These are phyloP conservation scores for Luperina nickerlii DNA, from an alignment of 2,888 invertebrate genomes.

Conservation along the genomic window DNA sequence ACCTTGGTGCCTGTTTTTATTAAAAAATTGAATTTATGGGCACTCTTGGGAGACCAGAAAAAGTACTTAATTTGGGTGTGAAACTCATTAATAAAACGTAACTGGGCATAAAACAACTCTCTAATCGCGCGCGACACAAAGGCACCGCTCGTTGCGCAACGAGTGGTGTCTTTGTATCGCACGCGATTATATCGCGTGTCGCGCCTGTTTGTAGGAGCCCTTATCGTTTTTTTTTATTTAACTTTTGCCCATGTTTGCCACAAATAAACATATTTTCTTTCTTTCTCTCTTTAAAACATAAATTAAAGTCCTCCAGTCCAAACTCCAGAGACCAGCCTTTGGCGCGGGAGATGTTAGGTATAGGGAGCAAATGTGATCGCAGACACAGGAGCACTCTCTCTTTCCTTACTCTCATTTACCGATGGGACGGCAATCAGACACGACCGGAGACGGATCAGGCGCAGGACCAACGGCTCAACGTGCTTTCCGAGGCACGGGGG, in stretches of 20 bases:
- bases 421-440: background rate
- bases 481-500: too few relatives aligned
- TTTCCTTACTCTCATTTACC: background rate
- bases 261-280: too few relatives aligned
- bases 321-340: background rate
- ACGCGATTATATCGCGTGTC: too few relatives aligned
- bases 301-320: background rate
- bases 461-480: too few relatives aligned
- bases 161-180: too few relatives aligned
- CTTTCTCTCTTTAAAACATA: background rate
- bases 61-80: background rate
- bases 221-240: too few relatives aligned
- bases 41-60: background rate
- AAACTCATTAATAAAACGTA: background rate
- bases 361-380: background rate
- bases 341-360: background rate
- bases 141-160: too few relatives aligned
- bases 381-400: background rate
- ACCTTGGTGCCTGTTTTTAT: background rate
- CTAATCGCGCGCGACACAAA: too few relatives aligned
- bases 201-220: too few relatives aligned
- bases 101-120: background rate
- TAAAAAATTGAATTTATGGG: background rate
- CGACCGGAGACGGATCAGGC: too few relatives aligned
- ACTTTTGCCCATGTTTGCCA: too few relatives aligned